Conservation (phyloP, 1,140 invertebrate species). For the Adoxophyes honmai region DNA sequence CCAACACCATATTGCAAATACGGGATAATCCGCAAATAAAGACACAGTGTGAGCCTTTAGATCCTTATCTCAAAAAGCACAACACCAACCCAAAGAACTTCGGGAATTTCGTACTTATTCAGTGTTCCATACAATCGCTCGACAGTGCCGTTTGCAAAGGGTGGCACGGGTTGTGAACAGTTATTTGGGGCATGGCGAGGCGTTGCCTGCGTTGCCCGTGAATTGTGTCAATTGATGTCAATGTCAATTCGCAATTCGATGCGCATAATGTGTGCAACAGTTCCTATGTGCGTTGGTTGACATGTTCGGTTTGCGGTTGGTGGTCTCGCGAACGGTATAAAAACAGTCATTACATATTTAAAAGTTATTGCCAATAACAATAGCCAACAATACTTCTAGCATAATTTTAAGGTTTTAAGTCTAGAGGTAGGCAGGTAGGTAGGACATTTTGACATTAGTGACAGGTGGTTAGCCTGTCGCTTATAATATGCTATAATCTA, state of each 20-base stretch:
- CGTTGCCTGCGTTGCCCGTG: neutral
- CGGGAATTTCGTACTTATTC: too few relatives aligned
- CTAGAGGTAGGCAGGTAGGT: too few relatives aligned
- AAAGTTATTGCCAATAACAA: too few relatives aligned
- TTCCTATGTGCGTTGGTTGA: conserved; percentile 1
- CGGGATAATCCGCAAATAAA: conserved; percentile 2
- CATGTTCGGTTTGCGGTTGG: neutral
- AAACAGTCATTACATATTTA: too few relatives aligned
- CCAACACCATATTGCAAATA: neutral
- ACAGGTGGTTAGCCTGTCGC: too few relatives aligned
- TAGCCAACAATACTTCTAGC: too few relatives aligned
- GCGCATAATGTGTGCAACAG: neutral
- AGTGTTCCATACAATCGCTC: too few relatives aligned
- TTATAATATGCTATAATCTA: too few relatives aligned
- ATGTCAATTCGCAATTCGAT: neutral
- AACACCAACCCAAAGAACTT: neutral
- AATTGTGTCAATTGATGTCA: conserved; percentile 9
- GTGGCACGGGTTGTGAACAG: neutral
- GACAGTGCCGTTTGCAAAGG: neutral
- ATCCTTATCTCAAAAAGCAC: neutral
- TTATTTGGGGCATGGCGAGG: neutral
- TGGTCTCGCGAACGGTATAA: too few relatives aligned
- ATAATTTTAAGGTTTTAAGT: too few relatives aligned
- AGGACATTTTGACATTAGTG: too few relatives aligned
- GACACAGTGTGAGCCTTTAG: conserved; percentile 7